phyloP scores from a whole-genome alignment of 2,888 invertebrate species.

The Phalera bucephala region DNA sequence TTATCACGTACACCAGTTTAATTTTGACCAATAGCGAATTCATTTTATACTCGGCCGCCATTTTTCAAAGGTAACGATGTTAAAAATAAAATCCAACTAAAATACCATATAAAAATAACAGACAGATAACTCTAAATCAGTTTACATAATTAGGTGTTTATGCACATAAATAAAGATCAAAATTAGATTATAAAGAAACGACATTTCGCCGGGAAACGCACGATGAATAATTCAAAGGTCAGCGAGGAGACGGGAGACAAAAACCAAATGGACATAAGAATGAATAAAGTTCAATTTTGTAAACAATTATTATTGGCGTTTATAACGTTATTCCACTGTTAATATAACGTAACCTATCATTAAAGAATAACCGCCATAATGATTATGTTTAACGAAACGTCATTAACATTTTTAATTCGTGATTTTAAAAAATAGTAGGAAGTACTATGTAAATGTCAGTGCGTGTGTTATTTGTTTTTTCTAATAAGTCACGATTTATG shows the following conservation, averaged over 20 bases:
- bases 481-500: no score
- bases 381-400: slow-evolving; percentile 38
- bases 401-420: slow-evolving; percentile 14
- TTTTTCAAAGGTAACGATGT: not conserved
- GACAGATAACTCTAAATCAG: slow-evolving; percentile 2
- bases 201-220: slow-evolving; percentile 9
- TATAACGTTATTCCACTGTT: not conserved
- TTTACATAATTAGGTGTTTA: slow-evolving; percentile 3
- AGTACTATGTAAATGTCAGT: not conserved
- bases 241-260: slow-evolving; percentile 35
- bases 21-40: no score
- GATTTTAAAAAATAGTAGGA: not conserved
- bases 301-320: no score
- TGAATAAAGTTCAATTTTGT: slow-evolving; percentile 3
- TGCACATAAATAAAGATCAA: slow-evolving; percentile 27
- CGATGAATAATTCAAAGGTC: slow-evolving; percentile 46
- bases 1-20: no score
- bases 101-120: not conserved
- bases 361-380: slow-evolving; percentile 29
- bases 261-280: slow-evolving; percentile 24
- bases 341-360: slow-evolving; percentile 39
- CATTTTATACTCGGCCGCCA: not conserved
- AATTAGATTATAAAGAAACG: slow-evolving; percentile 23
- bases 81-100: not conserved
- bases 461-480: no score